Percentiles rank a stretch among this genome's conserved stretches.
Evolutionary conservation across 2,113 vertebrate species (phyloP).

Genomic region (Limanda limanda): DNA sequence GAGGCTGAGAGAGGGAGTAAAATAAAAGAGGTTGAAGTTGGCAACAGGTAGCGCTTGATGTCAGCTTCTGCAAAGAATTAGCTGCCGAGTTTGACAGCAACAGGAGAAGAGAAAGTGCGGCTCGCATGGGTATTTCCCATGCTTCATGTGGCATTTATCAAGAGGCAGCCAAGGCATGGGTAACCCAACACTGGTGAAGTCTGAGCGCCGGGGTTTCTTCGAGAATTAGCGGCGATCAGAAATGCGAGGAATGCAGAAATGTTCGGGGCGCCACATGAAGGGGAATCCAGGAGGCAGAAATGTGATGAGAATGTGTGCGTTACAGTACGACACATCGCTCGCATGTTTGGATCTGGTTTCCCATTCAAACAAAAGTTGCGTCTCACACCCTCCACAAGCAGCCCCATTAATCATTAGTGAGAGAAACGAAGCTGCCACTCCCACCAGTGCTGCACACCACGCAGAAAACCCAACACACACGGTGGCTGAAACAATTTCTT

Average conservation of each 20-base stretch:
- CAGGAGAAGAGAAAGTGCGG: neutral
- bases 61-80: conserved; percentile 47
- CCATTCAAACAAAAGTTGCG: conserved; percentile 48
- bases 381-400: conserved; percentile 61
- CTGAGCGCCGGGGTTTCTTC: conserved; percentile 38
- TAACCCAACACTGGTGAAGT: conserved; percentile 65
- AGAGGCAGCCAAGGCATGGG: conserved; percentile 35
- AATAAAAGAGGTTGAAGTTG: conserved; percentile 51
- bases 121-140: conserved; percentile 58
- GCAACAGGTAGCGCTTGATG: conserved; percentile 30
- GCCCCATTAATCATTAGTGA: conserved; percentile 55
- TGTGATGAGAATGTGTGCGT: conserved; percentile 36
- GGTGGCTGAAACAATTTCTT: too few relatives aligned
- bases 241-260: conserved; percentile 74
- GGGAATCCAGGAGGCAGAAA: conserved; percentile 40
- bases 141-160: conserved; percentile 63
- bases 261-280: conserved; percentile 42
- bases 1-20: conserved; percentile 32
- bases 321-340: conserved; percentile 1
- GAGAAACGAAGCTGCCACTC: conserved; percentile 40
- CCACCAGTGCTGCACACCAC: conserved; percentile 20
- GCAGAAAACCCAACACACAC: conserved; percentile 10
- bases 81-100: conserved; percentile 52
- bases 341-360: conserved; percentile 38
- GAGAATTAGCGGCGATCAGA: conserved; percentile 64